phyloP scores from a whole-genome alignment of 2,888 invertebrate species.

The Andrena dorsata region DNA sequence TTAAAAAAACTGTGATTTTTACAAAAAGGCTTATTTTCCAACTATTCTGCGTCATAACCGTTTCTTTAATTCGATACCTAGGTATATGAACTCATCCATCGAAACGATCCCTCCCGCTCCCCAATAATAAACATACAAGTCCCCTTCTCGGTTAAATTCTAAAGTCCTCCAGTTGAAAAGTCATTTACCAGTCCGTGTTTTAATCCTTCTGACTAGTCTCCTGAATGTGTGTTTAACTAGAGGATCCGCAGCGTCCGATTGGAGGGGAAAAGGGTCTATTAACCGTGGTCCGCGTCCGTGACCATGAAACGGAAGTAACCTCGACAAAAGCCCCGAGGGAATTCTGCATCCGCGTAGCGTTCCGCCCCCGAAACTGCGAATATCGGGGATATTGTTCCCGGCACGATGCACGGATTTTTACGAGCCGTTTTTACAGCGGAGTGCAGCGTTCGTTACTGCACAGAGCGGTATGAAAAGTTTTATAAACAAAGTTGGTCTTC shows the following conservation, averaged over 20 bases:
- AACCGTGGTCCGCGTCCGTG: conserved; percentile 41
- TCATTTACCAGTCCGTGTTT: neutral
- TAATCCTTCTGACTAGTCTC: neutral
- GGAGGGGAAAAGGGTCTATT: conserved; percentile 27
- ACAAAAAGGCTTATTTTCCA: too few relatives aligned
- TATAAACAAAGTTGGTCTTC: conserved; percentile 23
- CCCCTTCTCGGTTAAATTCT: too few relatives aligned
- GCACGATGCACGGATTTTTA: conserved; percentile 52
- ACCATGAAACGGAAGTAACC: conserved; percentile 55
- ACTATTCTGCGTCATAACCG: too few relatives aligned
- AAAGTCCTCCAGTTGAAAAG: neutral
- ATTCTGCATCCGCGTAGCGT: conserved; percentile 57
- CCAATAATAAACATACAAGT: too few relatives aligned
- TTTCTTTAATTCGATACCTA: too few relatives aligned
- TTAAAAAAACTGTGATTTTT: too few relatives aligned
- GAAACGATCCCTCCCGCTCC: too few relatives aligned
- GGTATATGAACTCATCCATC: neutral
- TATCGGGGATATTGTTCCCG: conserved; percentile 67
- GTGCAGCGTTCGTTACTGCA: conserved; percentile 14
- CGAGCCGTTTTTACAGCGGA: conserved; percentile 31
- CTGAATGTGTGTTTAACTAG: conserved; percentile 1
- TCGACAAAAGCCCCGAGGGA: conserved; percentile 64
- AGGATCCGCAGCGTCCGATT: conserved; percentile 15
- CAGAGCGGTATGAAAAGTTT: conserved; percentile 18
- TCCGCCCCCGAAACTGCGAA: conserved; percentile 59